Base-by-base conservation (phyloP, 23 tunicate genomes). In the Halocynthia roretzi region DNA sequence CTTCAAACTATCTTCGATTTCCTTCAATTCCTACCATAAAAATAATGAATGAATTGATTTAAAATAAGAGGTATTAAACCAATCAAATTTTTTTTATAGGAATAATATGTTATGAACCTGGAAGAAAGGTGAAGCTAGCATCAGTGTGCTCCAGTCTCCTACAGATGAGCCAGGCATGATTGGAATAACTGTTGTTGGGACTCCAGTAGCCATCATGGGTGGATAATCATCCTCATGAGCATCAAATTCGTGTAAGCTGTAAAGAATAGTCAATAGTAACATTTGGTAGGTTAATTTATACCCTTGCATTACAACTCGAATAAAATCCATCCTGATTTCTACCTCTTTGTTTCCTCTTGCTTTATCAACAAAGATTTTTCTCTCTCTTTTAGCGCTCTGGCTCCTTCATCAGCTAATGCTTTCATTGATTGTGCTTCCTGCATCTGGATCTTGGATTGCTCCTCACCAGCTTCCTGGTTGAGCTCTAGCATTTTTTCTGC, bases 81-180 rank as follows among this genome's bases (percentile, higher is more conserved):
- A 60, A 60, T 60, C n/a, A 60, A 60, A 31, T 31, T 31, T 31
- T 31, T 31, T 31, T 31, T 1, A 31, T 0, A 4, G 44, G 4
- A 31, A 0, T 31, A 31, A 31, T 53, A 70, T 72, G 18, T 10
- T 0, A 54, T 21, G 12, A 44, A 88, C 87, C 80, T 83, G 81
- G 87, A 88, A 88, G 81, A 83, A 88, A 20, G 67, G 70, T 7
- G 87, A 88, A 48, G 77, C 60, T 63, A 75, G 54, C 68, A 83
- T 77, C 84, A 83, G 77, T 17, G 75, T 71, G 76, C 78, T 74
- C 78, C 78, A 74, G 20, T 74, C 78, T 74, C 55, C 78, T 17
- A 74, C 49, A 12, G 78, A 10, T 49, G 62, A 53, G 8, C 78
- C 78, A 9, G 78, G 78, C 14, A 63, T 21, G 51, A 74, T 22